These are phyloP conservation scores for Amitus sp. DNA, from an alignment of 2,888 invertebrate genomes.

Conservation along the genomic window DNA sequence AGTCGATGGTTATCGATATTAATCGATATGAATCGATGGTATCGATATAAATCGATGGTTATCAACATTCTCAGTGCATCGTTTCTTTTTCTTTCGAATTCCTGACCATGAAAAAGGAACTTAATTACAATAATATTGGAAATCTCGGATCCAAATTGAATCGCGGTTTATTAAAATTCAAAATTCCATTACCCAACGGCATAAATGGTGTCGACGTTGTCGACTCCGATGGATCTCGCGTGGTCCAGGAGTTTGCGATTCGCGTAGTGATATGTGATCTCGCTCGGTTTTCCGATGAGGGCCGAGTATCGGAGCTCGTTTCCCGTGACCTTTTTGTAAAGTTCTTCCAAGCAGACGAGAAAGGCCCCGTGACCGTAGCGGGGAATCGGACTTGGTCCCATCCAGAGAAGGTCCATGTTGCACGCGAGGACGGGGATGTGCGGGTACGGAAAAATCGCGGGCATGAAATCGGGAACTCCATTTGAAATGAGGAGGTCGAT, in stretches of 20 bases:
- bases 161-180: no score
- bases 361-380: constrained; percentile 76
- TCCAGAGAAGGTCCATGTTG: constrained; percentile 76
- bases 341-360: constrained; percentile 70
- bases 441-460: constrained; percentile 66
- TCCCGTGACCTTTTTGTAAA: constrained; percentile 73
- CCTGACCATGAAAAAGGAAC: no score
- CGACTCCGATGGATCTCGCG: constrained; percentile 67
- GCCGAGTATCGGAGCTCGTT: constrained; percentile 71
- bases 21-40: no score
- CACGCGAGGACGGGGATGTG: constrained; percentile 76
- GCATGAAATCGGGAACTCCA: constrained; percentile 67
- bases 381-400: constrained; percentile 73
- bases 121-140: no score
- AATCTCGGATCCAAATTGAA: no score
- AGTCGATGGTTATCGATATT: no score
- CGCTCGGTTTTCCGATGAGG: constrained; percentile 74
- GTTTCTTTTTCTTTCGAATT: no score
- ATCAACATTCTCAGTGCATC: no score
- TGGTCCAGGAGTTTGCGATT: constrained; percentile 69
- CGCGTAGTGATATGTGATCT: constrained; percentile 74
- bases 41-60: no score
- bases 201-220: constrained; percentile 69
- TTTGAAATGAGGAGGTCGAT: constrained; percentile 72
- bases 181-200: constrained; percentile 70